Evolutionary conservation across 2,888 invertebrate species (phyloP).

Genomic region (Temnothorax ravouxi): DNA sequence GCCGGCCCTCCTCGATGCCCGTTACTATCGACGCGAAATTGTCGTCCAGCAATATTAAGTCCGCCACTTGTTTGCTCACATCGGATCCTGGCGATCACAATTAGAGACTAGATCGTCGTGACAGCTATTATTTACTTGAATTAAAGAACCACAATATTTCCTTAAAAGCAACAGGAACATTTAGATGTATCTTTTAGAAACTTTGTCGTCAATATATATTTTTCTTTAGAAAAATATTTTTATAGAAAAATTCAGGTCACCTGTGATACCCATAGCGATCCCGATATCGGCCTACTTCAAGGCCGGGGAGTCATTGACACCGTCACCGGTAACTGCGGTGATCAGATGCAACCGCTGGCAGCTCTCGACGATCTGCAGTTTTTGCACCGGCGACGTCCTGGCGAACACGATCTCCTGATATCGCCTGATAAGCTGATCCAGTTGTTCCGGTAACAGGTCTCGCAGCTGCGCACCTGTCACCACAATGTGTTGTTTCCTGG

Average conservation of each 20-base stretch:
- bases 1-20: slow-evolving; percentile 88
- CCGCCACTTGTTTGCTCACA: slow-evolving; percentile 88
- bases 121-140: neutral
- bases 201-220: neutral
- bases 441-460: slow-evolving; percentile 83
- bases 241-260: slow-evolving; percentile 2
- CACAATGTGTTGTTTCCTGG: slow-evolving; percentile 82
- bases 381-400: slow-evolving; percentile 90
- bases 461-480: slow-evolving; percentile 79
- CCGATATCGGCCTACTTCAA: slow-evolving; percentile 99
- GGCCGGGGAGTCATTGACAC: slow-evolving; percentile 99
- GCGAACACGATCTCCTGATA: slow-evolving; percentile 92
- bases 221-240: neutral
- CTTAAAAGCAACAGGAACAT: neutral
- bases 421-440: slow-evolving; percentile 88
- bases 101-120: neutral
- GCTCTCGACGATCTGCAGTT: slow-evolving; percentile 91
- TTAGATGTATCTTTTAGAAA: neutral
- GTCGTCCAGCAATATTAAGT: slow-evolving; percentile 89
- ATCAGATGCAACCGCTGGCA: slow-evolving; percentile 89
- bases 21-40: slow-evolving; percentile 89
- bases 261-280: slow-evolving; percentile 97
- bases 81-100: slow-evolving; percentile 74
- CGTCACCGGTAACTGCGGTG: slow-evolving; percentile 94
- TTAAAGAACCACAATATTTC: neutral